phyloP scores from a whole-genome alignment of 2,888 invertebrate species.

The Lymantria dispar region DNA sequence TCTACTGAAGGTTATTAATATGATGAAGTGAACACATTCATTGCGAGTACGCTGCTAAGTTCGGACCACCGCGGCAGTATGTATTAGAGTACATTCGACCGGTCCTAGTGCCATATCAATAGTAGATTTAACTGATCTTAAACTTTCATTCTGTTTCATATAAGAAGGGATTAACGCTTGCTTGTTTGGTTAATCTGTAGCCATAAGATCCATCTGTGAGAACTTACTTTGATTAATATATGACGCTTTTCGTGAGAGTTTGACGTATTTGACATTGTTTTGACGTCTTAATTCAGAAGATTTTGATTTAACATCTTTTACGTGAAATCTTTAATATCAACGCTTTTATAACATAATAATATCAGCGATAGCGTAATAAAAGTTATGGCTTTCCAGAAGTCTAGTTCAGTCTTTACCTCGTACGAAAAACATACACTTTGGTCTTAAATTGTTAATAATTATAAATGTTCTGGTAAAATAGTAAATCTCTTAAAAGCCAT shows the following conservation, averaged over 20 bases:
- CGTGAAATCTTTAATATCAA: no score
- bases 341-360: no score
- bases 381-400: no score
- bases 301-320: no score
- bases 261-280: conserved; percentile 26
- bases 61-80: conserved; percentile 56
- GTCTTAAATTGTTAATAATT: no score
- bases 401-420: no score
- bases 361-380: no score
- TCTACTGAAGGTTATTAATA: conserved; percentile 69
- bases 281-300: no score
- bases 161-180: conserved; percentile 70
- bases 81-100: conserved; percentile 41
- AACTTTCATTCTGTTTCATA: conserved; percentile 66
- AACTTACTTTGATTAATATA: conserved; percentile 50
- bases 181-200: conserved; percentile 69
- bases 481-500: no score
- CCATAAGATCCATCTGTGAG: conserved; percentile 48
- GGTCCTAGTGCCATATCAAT: conserved; percentile 43
- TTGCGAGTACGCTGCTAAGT: conserved; percentile 41
- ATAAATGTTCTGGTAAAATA: no score
- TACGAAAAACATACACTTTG: no score
- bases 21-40: conserved; percentile 70
- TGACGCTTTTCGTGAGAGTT: conserved; percentile 35
- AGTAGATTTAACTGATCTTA: conserved; percentile 61